A percentile compares a stretch with the other conserved stretches of the same genome.
phyloP scores from a whole-genome alignment of 2,113 vertebrate genomes.

The Clarias gariepinus region DNA sequence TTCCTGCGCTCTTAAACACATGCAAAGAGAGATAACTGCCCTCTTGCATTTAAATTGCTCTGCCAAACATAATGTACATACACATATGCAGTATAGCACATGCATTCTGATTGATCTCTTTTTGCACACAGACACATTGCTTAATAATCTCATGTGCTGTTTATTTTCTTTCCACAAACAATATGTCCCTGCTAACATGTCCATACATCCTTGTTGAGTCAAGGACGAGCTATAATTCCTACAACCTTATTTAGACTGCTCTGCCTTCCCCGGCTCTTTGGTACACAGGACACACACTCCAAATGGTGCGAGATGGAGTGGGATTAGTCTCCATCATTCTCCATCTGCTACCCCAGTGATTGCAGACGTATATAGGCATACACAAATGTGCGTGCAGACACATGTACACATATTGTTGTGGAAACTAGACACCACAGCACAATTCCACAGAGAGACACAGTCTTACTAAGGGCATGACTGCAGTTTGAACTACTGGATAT shows the following conservation, averaged over 20 bases:
- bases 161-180: constrained; percentile 54
- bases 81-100: background rate
- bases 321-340: constrained; percentile 44
- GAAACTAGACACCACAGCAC: background rate
- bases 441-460: background rate
- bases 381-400: constrained; percentile 29
- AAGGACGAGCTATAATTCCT: constrained; percentile 62
- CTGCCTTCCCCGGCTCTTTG: constrained; percentile 32
- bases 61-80: constrained; percentile 4
- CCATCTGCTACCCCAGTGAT: constrained; percentile 34
- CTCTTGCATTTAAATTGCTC: background rate
- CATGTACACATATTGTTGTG: constrained; percentile 35
- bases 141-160: no score
- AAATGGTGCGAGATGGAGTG: constrained; percentile 46
- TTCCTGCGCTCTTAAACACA: constrained; percentile 21
- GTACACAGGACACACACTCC: constrained; percentile 25
- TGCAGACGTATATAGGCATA: constrained; percentile 22
- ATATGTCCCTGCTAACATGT: constrained; percentile 54
- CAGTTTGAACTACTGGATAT: background rate
- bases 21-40: background rate
- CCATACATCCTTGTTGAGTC: constrained; percentile 60
- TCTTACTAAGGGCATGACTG: background rate
- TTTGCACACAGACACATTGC: no score
- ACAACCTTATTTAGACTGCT: constrained; percentile 58
- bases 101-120: background rate